Base-by-base conservation (phyloP, 2,888 invertebrate species). In the Meteorus cinctellus region DNA sequence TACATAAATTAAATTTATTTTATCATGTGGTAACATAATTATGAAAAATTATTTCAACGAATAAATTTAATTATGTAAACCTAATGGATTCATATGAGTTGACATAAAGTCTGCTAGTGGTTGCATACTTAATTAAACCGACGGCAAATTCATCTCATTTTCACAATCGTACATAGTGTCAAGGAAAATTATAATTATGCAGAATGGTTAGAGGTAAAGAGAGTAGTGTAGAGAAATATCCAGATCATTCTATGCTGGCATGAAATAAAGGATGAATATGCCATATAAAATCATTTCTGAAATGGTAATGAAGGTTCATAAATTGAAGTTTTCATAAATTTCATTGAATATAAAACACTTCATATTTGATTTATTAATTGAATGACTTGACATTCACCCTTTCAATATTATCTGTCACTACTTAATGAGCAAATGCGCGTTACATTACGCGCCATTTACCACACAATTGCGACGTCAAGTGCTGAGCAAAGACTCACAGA, bases 101-200 rank as follows among this genome's bases (percentile, higher is more conserved):
- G n/a, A 14, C n/a, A 16, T 48, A 48, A 16, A n/a, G 16, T 48
- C n/a, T 48, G n/a, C 48, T n/a, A 48, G n/a, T 48, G 48, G 48
- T 48, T n/a, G 16, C 34, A 63, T n/a, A 29, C 34, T 63, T 19
- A 16, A 63, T 63, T 63, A 63, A n/a, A 31, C 29, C 27, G 31
- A 63, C 4, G 16, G 10, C 16, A 63, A 63, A 63, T 63, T 63
- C 34, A 63, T 63, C n/a, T 63, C 8, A 16, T 63, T 63, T 63
- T 29, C 31, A 34, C 63, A 63, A 63, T 63, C 31, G 34, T 34
- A 63, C 77, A 51, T 75, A 51, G 75, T 77, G 63, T 67, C 51
- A 68, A 78, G 77, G 79, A 81, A 81, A 83, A 85, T 82, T 77
- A 79, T 83, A 82, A 82, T 82, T 82, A 82, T 82, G 82, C 68